Percentiles rank a stretch among this genome's conserved stretches.
Evolutionary conservation across 2,797 vertebrate genomes (phyloP).

Genomic region (Tapera naevia): DNA sequence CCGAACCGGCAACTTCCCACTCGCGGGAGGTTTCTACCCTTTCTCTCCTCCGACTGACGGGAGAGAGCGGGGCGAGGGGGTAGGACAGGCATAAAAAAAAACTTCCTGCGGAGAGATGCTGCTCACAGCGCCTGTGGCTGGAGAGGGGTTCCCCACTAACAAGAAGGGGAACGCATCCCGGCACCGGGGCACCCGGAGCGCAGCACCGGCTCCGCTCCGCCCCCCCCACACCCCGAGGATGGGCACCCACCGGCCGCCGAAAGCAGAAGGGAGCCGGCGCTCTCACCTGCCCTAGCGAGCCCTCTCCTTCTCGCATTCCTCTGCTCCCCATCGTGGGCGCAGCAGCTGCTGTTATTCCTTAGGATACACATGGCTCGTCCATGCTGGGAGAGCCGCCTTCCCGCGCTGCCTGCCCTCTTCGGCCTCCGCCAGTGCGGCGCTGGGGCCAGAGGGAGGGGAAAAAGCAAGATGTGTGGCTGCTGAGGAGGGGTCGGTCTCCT

Average conservation of each 20-base stretch:
- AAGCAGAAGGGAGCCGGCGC: neutral
- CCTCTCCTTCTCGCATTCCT: conserved; percentile 46
- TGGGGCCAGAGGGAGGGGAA: conserved; percentile 70
- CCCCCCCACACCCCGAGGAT: too few relatives aligned
- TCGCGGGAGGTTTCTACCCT: neutral
- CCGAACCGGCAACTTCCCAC: neutral
- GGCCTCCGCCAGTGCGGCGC: conserved; percentile 41
- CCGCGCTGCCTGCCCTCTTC: conserved; percentile 9
- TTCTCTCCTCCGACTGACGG: neutral
- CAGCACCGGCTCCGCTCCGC: neutral
- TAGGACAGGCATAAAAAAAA: neutral
- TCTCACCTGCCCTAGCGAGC: conserved; percentile 14
- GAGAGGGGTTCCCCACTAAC: too few relatives aligned
- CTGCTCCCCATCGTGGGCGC: conserved; percentile 59
- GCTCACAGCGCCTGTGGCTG: too few relatives aligned
- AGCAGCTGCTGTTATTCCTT: conserved; percentile 60
- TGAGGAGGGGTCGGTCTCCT: conserved; percentile 33
- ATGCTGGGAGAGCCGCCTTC: conserved; percentile 28
- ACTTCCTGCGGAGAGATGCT: neutral
- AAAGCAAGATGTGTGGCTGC: conserved; percentile 46
- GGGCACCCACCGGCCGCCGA: too few relatives aligned
- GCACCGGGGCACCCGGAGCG: neutral
- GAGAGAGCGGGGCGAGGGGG: neutral
- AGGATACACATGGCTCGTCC: conserved; percentile 39
- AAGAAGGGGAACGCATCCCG: neutral